Percentiles rank a stretch among this genome's conserved stretches.
Conservation (phyloP, 35 echinoderm and acorn worm genomes). For the Diadema setosum region DNA sequence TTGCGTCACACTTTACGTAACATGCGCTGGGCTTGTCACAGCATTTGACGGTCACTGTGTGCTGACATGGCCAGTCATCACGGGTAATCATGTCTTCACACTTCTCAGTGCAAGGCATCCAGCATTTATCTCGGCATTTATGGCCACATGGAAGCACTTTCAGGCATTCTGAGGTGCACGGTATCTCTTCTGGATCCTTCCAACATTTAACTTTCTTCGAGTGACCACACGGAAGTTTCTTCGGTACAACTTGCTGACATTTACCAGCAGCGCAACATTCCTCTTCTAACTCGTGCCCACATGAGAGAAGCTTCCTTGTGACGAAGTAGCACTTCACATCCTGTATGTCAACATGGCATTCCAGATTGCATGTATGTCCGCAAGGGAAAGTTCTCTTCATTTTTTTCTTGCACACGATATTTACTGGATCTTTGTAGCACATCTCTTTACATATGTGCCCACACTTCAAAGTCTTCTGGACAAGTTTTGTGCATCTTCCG, state of each 20-base stretch:
- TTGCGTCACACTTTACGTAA: slow-evolving; percentile 14
- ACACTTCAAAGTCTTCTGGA: background rate
- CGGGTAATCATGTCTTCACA: background rate
- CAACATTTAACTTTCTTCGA: background rate
- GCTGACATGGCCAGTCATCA: slow-evolving; percentile 60
- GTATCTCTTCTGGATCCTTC: background rate
- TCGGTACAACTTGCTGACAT: background rate
- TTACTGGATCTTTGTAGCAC: background rate
- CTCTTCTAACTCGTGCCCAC: background rate
- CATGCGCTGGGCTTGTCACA: slow-evolving; percentile 32
- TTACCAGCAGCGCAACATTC: slow-evolving; percentile 19
- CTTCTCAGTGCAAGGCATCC: background rate
- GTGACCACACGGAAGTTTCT: slow-evolving; percentile 33
- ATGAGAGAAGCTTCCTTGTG: background rate
- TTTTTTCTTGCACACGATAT: background rate
- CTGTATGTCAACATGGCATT: background rate
- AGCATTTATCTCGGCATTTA: background rate
- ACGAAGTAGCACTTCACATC: background rate
- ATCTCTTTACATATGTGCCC: background rate
- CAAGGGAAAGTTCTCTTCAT: background rate
- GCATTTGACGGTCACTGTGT: slow-evolving; percentile 55
- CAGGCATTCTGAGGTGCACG: background rate
- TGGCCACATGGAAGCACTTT: slow-evolving; percentile 42
- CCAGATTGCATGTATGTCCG: background rate
- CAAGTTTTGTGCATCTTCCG: background rate